These are phyloP conservation scores for Aeoliscus strigatus DNA, from an alignment of 2,797 vertebrate species.

Conservation along the genomic window DNA sequence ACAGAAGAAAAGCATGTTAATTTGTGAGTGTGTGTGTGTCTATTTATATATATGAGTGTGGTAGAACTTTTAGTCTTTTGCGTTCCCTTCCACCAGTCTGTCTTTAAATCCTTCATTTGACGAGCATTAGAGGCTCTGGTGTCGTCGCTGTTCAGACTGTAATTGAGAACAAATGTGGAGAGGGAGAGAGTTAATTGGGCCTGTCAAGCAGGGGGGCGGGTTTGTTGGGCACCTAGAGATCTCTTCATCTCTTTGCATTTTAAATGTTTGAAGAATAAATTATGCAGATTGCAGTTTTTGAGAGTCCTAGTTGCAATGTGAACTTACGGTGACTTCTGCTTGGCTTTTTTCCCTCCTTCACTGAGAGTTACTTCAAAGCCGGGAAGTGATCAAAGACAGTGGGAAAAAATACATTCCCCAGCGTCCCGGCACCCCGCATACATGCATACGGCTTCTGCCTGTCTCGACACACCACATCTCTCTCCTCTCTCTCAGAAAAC, in stretches of 20 bases:
- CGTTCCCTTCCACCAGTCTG: no score
- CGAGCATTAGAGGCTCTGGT: slow-evolving; percentile 37
- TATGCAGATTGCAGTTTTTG: slow-evolving; percentile 72
- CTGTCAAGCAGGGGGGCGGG: slow-evolving; percentile 56
- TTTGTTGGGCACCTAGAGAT: slow-evolving; percentile 58
- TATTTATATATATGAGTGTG: neutral
- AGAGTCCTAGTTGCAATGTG: slow-evolving; percentile 73
- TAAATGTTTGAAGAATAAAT: slow-evolving; percentile 74
- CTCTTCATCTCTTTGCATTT: slow-evolving; percentile 53
- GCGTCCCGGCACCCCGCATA: slow-evolving; percentile 70
- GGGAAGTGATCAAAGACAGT: slow-evolving; percentile 80
- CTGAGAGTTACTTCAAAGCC: slow-evolving; percentile 81
- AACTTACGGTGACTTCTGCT: slow-evolving; percentile 76
- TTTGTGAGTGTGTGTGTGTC: neutral
- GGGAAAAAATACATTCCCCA: slow-evolving; percentile 73
- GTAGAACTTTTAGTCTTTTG: no score
- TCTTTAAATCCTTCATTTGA: slow-evolving; percentile 46
- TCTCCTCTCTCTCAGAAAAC: slow-evolving; percentile 64
- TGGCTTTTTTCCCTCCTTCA: slow-evolving; percentile 57
- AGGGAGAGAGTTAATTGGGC: slow-evolving; percentile 64
- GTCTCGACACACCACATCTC: slow-evolving; percentile 44
- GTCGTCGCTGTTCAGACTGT: slow-evolving; percentile 53
- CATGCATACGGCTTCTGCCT: slow-evolving; percentile 60
- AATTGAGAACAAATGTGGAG: slow-evolving; percentile 69
- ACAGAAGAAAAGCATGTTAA: no score